phyloP scores from a whole-genome alignment of 2,113 vertebrate species.

The Scytalopus superciliaris region DNA sequence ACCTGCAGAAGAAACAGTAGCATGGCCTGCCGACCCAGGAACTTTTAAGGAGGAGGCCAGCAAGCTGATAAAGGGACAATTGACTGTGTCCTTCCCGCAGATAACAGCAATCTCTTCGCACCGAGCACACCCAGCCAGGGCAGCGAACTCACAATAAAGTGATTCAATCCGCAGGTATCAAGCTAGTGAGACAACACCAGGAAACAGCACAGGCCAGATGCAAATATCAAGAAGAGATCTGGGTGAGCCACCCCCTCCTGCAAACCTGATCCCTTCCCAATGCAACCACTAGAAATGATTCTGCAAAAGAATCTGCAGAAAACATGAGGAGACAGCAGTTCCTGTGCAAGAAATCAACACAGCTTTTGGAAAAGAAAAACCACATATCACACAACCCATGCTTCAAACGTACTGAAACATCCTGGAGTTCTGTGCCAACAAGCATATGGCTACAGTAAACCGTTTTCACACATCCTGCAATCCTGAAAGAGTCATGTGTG shows the following conservation, averaged over 20 bases:
- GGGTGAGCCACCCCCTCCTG: not conserved
- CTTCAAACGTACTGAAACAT: conserved; percentile 9
- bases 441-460: conserved; percentile 40
- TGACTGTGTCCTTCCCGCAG: not conserved
- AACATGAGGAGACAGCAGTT: not conserved
- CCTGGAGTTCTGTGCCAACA: not conserved
- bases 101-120: rapidly evolving
- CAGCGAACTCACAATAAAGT: not conserved
- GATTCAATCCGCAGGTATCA: rapidly evolving
- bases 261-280: not conserved
- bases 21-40: not conserved
- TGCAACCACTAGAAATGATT: not conserved
- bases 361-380: not conserved
- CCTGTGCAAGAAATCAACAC: not conserved
- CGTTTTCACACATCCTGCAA: not conserved
- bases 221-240: not conserved
- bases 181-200: not conserved
- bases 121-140: not conserved
- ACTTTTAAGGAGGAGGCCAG: not conserved
- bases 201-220: not conserved
- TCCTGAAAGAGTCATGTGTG: not conserved
- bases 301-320: not conserved
- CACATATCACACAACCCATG: not conserved
- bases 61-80: not conserved
- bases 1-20: rapidly evolving